phyloP scores from a whole-genome alignment of 2,797 vertebrate genomes.

The Bradypus variegatus region DNA sequence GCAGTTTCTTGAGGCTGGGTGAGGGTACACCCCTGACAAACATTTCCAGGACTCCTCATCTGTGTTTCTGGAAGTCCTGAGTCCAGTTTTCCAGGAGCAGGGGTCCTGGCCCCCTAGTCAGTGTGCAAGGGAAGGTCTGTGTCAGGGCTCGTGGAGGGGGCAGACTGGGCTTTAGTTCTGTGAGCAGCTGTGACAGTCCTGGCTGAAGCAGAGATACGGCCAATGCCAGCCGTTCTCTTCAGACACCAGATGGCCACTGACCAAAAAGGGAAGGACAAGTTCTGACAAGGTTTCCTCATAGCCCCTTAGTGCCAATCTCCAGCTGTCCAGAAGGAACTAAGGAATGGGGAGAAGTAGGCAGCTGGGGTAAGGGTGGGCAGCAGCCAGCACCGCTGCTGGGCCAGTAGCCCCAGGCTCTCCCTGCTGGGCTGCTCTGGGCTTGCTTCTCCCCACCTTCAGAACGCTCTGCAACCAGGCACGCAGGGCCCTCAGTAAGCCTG shows the following conservation, averaged over 20 bases:
- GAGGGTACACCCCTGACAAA: background rate
- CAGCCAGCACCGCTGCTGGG: background rate
- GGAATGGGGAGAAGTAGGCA: background rate
- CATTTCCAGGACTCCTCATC: background rate
- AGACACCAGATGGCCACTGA: slow-evolving; percentile 24
- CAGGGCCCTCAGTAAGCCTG: background rate
- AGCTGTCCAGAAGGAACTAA: background rate
- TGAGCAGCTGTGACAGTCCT: background rate
- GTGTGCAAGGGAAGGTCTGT: background rate
- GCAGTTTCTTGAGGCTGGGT: background rate
- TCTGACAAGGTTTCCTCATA: background rate
- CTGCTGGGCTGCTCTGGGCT: background rate
- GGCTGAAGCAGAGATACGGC: background rate
- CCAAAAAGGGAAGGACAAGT: slow-evolving; percentile 19
- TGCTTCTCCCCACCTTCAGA: background rate
- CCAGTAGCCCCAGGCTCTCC: background rate
- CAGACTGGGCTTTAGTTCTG: background rate
- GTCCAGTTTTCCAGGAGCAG: background rate
- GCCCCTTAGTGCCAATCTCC: background rate
- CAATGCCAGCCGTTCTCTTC: slow-evolving; percentile 6
- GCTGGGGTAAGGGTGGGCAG: background rate
- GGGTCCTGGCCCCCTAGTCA: background rate
- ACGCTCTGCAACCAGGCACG: background rate
- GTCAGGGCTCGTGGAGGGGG: background rate
- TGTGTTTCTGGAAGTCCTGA: background rate